Base-by-base conservation (phyloP, 1,140 invertebrate genomes). In the Magallana gigas region DNA sequence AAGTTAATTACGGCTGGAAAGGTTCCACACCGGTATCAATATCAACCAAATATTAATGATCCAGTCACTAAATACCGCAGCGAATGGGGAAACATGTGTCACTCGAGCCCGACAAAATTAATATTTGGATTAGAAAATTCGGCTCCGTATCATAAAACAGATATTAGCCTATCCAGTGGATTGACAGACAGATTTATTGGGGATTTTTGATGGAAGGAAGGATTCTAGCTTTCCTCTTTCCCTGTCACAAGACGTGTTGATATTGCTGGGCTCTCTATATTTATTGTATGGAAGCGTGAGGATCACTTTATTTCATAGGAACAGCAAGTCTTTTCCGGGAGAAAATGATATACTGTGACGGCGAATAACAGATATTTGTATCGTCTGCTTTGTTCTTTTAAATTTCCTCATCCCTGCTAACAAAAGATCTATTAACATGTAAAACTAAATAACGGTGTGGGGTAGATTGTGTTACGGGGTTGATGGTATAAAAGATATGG, bases 101-200 rank as follows among this genome's bases (percentile, higher is more conserved):
- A 76, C 8, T 76, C 36, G 68, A 11, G 12, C 29, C 23, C 18
- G 23, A 29, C 23, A 76, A 76, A 76, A 76, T 76, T 76, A 76
- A 76, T 76, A 76, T 76, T 76, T 76, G 68, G 68, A 76, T 76
- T 76, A 76, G 68, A 36, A 29, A 29, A 76, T 36, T 76, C 68
- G 68, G 23, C 68, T 36, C 68, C 68, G 36, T 76, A 76, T 36
- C 68, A 76, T 76, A 76, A 76, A 76, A 76, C 68, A 76, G 68
- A 76, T 76, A 76, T 76, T 76, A 36, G 68, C 9, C 68, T 76
- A 76, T 76, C 68, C 68, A 76, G 14, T 11, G 23, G 68, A 11
- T 1, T 76, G 68, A 76, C 68, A 76, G 68, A 76, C 68, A 29
- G 68, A 76, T 76, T 76, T 76, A 76, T 76, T 18, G 68, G 4